Evolutionary conservation across 2,113 vertebrate genomes (phyloP), one percentile per base, ranked within the genome.

Genomic region (Leptobrachium leishanense): DNA sequence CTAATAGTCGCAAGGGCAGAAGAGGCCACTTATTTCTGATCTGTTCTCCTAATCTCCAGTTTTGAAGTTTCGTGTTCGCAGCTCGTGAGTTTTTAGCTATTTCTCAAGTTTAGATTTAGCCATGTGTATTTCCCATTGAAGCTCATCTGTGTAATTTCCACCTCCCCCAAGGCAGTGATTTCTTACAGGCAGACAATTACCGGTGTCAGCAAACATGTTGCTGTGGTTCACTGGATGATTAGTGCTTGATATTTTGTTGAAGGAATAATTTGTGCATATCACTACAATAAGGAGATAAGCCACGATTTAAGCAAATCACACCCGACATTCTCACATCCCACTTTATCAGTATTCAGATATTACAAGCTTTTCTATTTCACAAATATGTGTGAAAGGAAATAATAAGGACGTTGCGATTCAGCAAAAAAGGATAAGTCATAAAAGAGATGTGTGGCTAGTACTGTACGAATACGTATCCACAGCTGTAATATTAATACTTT

Each of bases 201-300:
- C 83, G 43, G 81, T 84, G 87, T 89, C 88, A 87, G 87, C 86
- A 86, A 85, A 75, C 76, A n/a, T 82, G 54, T 53, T 83, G 81
- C 82, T 43, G 13, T 0, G 82, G 87, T 82, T 90, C 82, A 79
- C 88, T 85, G 82, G 78, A 0, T 46, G 62, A 87, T 83, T 88
- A 89, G 82, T 84, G 85, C 78, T 82, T 88, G 84, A 71, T 83
- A 82, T 86, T 88, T 88, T 84, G 83, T 42, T 83, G 86, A 76
- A 84, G 81, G 75, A 81, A 76, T 79, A 81, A 80, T 84, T 85
- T 85, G 84, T 88, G 85, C 74, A 63, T 71, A 54, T 83, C 72
- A 76, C 3, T 82, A 63, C 75, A 72, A 80, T 82, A 41, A 73
- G 5, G 75, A 86, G 55, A 70, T 79, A 85, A 86, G 84, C 82